Evolutionary conservation across 2,113 vertebrate genomes (phyloP).

Genomic region (Paracanthobrama guichenoti): DNA sequence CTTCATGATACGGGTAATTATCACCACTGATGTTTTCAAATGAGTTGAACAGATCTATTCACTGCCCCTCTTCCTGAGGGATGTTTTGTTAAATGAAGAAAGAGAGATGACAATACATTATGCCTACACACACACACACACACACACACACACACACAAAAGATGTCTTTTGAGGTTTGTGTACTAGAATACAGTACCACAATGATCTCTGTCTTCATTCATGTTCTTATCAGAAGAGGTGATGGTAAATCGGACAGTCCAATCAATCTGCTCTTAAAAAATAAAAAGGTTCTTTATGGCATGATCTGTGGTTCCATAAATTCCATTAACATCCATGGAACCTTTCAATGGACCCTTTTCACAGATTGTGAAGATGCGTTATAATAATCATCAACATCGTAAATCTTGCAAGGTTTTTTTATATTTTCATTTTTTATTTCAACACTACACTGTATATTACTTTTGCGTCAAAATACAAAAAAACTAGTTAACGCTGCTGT

Average conservation of each 20-base stretch:
- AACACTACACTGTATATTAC: no score
- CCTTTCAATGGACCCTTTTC: neutral
- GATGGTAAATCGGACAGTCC: neutral
- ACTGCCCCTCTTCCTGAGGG: slow-evolving; percentile 46
- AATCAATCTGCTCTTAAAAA: neutral
- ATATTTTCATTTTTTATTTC: no score
- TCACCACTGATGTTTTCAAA: slow-evolving; percentile 55
- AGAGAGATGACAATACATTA: slow-evolving; percentile 24
- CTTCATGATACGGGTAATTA: slow-evolving; percentile 64
- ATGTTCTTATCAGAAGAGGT: neutral
- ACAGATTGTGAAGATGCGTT: no score
- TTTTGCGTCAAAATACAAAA: no score
- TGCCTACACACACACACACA: slow-evolving; percentile 24
- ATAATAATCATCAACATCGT: no score
- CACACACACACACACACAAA: slow-evolving; percentile 17
- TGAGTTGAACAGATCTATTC: slow-evolving; percentile 49
- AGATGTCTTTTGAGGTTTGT: neutral
- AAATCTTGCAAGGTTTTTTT: no score
- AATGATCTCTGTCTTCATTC: neutral
- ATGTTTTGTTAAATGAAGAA: slow-evolving; percentile 50
- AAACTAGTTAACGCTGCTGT: no score
- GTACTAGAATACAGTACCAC: slow-evolving; percentile 32
- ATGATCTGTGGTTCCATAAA: neutral
- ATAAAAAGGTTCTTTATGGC: neutral
- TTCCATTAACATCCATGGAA: neutral